phyloP scores from a whole-genome alignment of 53 echinoderm and acorn worm genomes.

The Astropecten irregularis region DNA sequence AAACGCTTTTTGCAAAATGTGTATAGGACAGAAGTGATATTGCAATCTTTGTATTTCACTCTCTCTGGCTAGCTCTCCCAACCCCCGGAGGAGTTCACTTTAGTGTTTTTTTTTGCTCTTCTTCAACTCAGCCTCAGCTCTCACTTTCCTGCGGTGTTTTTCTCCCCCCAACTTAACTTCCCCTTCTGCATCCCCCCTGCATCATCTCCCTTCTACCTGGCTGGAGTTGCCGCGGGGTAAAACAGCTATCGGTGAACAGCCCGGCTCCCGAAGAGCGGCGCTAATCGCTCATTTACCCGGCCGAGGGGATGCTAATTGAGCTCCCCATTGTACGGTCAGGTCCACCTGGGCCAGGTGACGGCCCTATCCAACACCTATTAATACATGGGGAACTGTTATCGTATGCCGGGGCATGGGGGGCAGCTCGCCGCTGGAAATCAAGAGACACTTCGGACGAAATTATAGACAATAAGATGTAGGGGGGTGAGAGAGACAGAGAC shows the following conservation, averaged over 20 bases:
- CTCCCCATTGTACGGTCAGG: constrained; percentile 60
- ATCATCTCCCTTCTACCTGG: background rate
- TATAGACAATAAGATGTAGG: constrained; percentile 29
- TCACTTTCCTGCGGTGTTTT: too few relatives aligned
- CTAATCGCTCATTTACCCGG: constrained; percentile 67
- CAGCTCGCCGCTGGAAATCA: constrained; percentile 27
- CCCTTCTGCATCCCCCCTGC: background rate
- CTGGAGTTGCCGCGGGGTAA: constrained; percentile 30
- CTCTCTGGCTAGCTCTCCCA: too few relatives aligned
- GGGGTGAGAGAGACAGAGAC: too few relatives aligned
- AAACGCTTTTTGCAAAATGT: background rate
- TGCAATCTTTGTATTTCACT: background rate
- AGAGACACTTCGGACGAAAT: constrained; percentile 22
- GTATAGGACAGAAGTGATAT: constrained; percentile 10
- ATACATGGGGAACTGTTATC: constrained; percentile 71
- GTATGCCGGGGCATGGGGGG: constrained; percentile 38
- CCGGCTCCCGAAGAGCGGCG: constrained; percentile 49
- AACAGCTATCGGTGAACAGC: constrained; percentile 33
- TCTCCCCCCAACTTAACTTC: too few relatives aligned
- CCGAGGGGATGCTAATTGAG: constrained; percentile 62
- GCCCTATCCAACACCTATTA: constrained; percentile 74
- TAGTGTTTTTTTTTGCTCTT: constrained; percentile 13
- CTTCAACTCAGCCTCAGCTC: too few relatives aligned
- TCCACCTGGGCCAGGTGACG: constrained; percentile 83
- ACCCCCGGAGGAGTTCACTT: constrained; percentile 20